A percentile compares a stretch with the other conserved stretches of the same genome.
These are phyloP conservation scores for Dallia pectoralis DNA, from an alignment of 2,797 vertebrate genomes.

Conservation along the genomic window DNA sequence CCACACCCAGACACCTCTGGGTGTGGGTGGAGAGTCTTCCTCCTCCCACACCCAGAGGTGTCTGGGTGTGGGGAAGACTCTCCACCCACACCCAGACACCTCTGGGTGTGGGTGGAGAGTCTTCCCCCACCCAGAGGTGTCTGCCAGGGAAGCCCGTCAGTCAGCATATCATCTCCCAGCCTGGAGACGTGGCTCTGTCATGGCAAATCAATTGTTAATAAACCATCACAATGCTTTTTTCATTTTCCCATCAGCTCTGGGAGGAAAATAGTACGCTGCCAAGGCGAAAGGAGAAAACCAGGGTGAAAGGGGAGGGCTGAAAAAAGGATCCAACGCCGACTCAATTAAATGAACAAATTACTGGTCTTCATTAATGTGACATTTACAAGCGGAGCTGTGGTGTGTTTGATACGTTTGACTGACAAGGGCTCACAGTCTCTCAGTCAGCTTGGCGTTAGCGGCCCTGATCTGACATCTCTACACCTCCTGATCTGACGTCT, in stretches of 20 bases:
- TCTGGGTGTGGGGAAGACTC: no score
- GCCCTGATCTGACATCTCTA: not conserved
- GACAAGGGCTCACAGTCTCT: slow-evolving; percentile 44
- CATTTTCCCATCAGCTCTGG: slow-evolving; percentile 59
- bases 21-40: no score
- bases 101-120: no score
- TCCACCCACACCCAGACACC: no score
- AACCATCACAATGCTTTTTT: slow-evolving; percentile 61
- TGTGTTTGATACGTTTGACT: slow-evolving; percentile 56
- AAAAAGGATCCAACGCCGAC: slow-evolving; percentile 43
- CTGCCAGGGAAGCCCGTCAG: slow-evolving; percentile 63
- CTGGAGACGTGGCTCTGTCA: slow-evolving; percentile 41
- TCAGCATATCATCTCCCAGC: slow-evolving; percentile 48
- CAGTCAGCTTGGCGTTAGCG: slow-evolving; percentile 34
- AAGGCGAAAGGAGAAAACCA: slow-evolving; percentile 52
- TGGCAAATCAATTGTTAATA: slow-evolving; percentile 67
- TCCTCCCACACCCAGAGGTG: no score
- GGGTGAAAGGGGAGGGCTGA: not conserved
- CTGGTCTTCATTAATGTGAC: slow-evolving; percentile 64
- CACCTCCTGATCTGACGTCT: not conserved
- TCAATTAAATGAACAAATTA: slow-evolving; percentile 66
- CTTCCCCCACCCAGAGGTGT: slow-evolving; percentile 42
- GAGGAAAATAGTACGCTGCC: slow-evolving; percentile 60
- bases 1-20: no score
- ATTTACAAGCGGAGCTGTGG: slow-evolving; percentile 48